Percentiles rank a stretch among this genome's conserved stretches.
phyloP scores from a whole-genome alignment of 2,888 invertebrate species.

The Endotricha flammealis region DNA sequence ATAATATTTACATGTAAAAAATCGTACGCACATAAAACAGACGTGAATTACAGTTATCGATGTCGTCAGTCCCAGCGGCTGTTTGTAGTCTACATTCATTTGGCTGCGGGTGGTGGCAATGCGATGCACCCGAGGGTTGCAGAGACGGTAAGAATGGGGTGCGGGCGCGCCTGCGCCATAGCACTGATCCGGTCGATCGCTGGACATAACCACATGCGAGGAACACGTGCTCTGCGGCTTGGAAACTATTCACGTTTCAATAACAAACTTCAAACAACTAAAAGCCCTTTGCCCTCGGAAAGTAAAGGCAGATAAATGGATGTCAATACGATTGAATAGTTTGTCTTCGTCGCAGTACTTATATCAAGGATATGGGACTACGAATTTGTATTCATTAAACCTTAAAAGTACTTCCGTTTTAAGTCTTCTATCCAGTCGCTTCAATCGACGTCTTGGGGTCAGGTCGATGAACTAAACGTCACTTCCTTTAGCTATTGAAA shows the following conservation, averaged over 20 bases:
- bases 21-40: background rate
- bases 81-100: constrained; percentile 18
- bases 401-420: constrained; percentile 52
- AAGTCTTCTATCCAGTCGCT: constrained; percentile 36
- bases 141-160: constrained; percentile 33
- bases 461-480: constrained; percentile 64
- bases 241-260: constrained; percentile 6
- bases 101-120: constrained; percentile 19
- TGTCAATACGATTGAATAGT: too few relatives aligned
- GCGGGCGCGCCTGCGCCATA: constrained; percentile 58
- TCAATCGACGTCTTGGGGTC: constrained; percentile 46
- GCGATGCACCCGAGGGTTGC: constrained; percentile 46
- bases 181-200: constrained; percentile 58
- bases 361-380: constrained; percentile 10
- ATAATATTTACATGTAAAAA: background rate
- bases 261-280: background rate
- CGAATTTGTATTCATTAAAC: constrained; percentile 21
- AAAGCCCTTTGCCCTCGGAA: constrained; percentile 1
- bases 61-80: background rate
- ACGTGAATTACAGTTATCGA: background rate
- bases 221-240: constrained; percentile 50
- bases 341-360: background rate
- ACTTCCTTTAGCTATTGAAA: constrained; percentile 54
- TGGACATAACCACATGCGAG: constrained; percentile 49
- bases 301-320: background rate